Evolutionary conservation across 1,140 invertebrate genomes (phyloP), one percentile per base, ranked within the genome.

Genomic region (Drosophila nebulosa): DNA sequence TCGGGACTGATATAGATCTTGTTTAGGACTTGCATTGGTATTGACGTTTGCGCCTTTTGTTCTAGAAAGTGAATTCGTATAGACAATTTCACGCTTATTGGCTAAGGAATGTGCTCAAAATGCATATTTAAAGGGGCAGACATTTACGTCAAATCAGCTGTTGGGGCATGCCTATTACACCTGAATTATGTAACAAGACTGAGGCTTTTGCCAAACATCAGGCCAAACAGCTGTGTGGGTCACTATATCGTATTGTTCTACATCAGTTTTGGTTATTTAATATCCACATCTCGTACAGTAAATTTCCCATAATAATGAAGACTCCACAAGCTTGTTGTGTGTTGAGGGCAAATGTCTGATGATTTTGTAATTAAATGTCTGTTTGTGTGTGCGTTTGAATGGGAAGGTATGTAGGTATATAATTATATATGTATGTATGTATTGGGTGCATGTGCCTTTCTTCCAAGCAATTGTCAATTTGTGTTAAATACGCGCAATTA

Each of bases 401-500:
- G 36, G 3, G 16, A 16, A 42, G n/a, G n/a, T n/a, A 7, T 32
- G 12, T 60, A 32, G 22, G 21, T 56, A 9, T 64, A 30, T 68
- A 46, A n/a, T n/a, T 14, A 60, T 64, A 56, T 81, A 62, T 63
- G 56, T n/a, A n/a, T n/a, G n/a, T n/a, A n/a, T 83, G 66, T 56
- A 50, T 74, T 32, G 30, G 32, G 42, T 46, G n/a, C 27, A 3
- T 16, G 52, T 10, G 39, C 27, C 42, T 35, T 51, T 21, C 53
- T 74, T 51, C 66, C 64, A 69, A 81, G 81, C 81, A 86, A 85
- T 80, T 85, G 69, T 88, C 78, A 86, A 80, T 81, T 85, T 85
- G 81, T 69, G 67, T 85, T 81, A 86, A 85, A 78, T 72, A 62
- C 67, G 78, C 81, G 67, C 81, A 85, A 81, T 86, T 85, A 78